Evolutionary conservation across 2,888 invertebrate species (phyloP).

Genomic region (Stramonita haemastoma): DNA sequence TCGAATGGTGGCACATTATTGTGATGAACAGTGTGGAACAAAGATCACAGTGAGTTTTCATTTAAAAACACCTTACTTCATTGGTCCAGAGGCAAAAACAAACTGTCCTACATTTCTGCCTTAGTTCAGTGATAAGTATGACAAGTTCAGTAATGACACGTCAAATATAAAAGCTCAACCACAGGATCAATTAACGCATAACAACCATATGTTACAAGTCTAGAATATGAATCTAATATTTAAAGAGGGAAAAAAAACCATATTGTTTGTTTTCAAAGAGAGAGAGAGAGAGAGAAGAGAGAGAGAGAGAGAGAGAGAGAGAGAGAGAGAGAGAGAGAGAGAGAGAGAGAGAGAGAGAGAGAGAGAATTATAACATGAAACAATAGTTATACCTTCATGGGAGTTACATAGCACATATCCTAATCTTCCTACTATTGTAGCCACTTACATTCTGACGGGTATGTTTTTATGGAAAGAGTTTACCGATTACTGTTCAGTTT

Average conservation of each 20-base stretch:
- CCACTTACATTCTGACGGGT: too few relatives aligned
- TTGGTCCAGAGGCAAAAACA: constrained; percentile 18
- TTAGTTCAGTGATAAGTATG: background rate
- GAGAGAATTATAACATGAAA: background rate
- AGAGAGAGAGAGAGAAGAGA: background rate
- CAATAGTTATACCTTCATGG: too few relatives aligned
- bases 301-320: constrained; percentile 7
- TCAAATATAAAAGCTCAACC: background rate
- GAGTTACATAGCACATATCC: too few relatives aligned
- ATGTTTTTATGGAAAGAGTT: too few relatives aligned
- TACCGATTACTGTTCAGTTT: too few relatives aligned
- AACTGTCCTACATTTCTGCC: background rate
- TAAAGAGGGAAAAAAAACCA: background rate
- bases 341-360: constrained; percentile 3
- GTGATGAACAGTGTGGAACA: constrained; percentile 15
- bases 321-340: constrained; percentile 18
- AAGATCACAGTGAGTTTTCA: constrained; percentile 28
- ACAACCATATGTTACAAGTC: background rate
- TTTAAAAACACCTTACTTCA: constrained; percentile 7
- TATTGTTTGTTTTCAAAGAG: background rate
- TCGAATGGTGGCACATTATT: constrained; percentile 11
- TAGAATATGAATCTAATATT: background rate
- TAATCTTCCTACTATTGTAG: too few relatives aligned
- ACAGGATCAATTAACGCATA: background rate
- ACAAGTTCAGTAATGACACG: background rate